Percentiles rank a stretch among this genome's conserved stretches.
Evolutionary conservation across 2,888 invertebrate genomes (phyloP).

Genomic region (Apocheima hispidaria): DNA sequence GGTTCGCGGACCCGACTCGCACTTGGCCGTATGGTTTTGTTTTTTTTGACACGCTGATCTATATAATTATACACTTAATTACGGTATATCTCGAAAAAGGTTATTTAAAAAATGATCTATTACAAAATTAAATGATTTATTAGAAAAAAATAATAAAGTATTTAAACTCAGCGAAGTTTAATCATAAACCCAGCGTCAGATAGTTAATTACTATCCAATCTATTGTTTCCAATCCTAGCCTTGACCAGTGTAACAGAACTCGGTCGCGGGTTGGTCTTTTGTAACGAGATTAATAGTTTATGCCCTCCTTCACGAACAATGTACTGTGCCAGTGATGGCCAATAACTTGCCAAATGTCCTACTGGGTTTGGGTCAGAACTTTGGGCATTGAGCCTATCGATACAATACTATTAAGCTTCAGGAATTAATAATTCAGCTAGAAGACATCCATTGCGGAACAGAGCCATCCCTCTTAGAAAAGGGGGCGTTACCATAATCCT

Average conservation of each 20-base stretch:
- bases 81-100: too few species aligned
- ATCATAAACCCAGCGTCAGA: background rate
- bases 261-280: slow-evolving; percentile 56
- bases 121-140: too few species aligned
- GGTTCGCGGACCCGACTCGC: too few species aligned
- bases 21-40: too few species aligned
- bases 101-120: too few species aligned
- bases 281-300: slow-evolving; percentile 66
- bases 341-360: slow-evolving; percentile 43
- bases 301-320: slow-evolving; percentile 55
- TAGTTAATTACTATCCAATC: slow-evolving; percentile 9
- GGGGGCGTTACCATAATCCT: too few species aligned
- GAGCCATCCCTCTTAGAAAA: too few species aligned
- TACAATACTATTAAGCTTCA: slow-evolving; percentile 13
- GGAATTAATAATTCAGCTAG: background rate
- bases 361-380: slow-evolving; percentile 23
- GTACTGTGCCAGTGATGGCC: slow-evolving; percentile 46
- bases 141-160: background rate
- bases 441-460: too few species aligned
- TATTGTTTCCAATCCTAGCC: slow-evolving; percentile 49
- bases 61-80: too few species aligned
- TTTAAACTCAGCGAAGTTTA: background rate
- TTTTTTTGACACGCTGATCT: too few species aligned
- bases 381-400: slow-evolving; percentile 9
- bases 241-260: slow-evolving; percentile 53